These are phyloP conservation scores for Sebastes iracundus DNA, from an alignment of 2,797 vertebrate species.

Conservation along the genomic window DNA sequence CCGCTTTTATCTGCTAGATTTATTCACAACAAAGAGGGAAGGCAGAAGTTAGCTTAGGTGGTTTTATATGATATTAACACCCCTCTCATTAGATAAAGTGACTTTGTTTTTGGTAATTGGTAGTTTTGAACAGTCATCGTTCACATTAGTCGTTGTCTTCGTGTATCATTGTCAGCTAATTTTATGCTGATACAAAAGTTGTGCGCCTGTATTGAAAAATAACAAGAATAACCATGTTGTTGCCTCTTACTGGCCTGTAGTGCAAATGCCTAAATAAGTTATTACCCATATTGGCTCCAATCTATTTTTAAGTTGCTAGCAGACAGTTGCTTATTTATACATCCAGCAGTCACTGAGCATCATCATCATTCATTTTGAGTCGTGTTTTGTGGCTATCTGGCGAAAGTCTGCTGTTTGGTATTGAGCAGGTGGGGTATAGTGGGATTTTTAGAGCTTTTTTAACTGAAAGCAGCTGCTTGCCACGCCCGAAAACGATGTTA, in stretches of 20 bases:
- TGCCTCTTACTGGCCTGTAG: too few species aligned
- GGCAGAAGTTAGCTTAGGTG: neutral
- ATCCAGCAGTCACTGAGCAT: neutral
- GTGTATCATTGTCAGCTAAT: neutral
- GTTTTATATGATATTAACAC: slow-evolving; percentile 20
- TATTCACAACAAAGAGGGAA: slow-evolving; percentile 63
- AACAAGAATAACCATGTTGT: too few species aligned
- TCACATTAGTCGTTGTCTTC: neutral
- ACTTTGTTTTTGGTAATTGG: neutral
- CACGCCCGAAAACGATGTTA: too few species aligned
- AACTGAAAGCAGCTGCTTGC: too few species aligned
- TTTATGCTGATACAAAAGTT: neutral
- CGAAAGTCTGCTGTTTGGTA: too few species aligned
- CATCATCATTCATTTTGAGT: neutral
- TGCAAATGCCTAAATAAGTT: neutral
- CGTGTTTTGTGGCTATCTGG: too few species aligned
- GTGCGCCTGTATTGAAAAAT: neutral
- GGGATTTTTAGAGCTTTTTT: too few species aligned
- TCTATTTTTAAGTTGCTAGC: neutral
- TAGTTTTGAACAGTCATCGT: neutral
- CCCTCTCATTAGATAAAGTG: neutral
- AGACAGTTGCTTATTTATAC: neutral
- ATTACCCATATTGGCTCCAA: neutral
- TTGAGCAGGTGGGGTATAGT: too few species aligned
- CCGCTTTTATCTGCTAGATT: slow-evolving; percentile 66